Conservation (phyloP, 2,113 vertebrate species). For the Dipodomys spectabilis region DNA sequence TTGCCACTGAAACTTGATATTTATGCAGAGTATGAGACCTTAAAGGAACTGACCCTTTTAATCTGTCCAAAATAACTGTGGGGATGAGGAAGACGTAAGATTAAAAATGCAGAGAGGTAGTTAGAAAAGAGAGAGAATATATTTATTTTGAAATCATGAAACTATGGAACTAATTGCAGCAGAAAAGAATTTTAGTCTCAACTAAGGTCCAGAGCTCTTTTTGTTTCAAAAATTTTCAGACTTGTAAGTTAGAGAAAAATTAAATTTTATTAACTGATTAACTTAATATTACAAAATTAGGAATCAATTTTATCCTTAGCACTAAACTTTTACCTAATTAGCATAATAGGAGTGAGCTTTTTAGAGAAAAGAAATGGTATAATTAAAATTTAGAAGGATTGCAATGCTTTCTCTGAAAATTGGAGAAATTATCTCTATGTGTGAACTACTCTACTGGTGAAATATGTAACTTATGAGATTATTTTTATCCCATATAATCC, state of each 20-base stretch:
- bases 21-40: not conserved
- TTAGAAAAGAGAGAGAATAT: not conserved
- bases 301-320: slow-evolving; percentile 44
- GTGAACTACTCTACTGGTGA: not conserved
- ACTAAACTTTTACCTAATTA: slow-evolving; percentile 56
- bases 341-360: slow-evolving; percentile 42
- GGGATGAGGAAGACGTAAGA: not conserved
- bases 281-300: slow-evolving; percentile 59
- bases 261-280: slow-evolving; percentile 51
- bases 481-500: not conserved
- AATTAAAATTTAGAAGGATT: slow-evolving; percentile 61
- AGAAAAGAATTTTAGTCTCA: slow-evolving; percentile 19
- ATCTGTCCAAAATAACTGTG: slow-evolving; percentile 8
- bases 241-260: slow-evolving; percentile 5
- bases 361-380: slow-evolving; percentile 20
- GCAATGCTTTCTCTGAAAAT: slow-evolving; percentile 38
- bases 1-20: slow-evolving; percentile 44
- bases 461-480: not conserved
- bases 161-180: not conserved
- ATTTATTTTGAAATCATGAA: not conserved
- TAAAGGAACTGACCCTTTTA: slow-evolving; percentile 4
- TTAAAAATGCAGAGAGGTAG: not conserved
- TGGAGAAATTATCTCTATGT: not conserved
- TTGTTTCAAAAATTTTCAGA: slow-evolving; percentile 47
- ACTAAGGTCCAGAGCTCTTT: slow-evolving; percentile 14